Conservation (phyloP, 2,797 vertebrate species). For the Zenarchopterus dispar region DNA sequence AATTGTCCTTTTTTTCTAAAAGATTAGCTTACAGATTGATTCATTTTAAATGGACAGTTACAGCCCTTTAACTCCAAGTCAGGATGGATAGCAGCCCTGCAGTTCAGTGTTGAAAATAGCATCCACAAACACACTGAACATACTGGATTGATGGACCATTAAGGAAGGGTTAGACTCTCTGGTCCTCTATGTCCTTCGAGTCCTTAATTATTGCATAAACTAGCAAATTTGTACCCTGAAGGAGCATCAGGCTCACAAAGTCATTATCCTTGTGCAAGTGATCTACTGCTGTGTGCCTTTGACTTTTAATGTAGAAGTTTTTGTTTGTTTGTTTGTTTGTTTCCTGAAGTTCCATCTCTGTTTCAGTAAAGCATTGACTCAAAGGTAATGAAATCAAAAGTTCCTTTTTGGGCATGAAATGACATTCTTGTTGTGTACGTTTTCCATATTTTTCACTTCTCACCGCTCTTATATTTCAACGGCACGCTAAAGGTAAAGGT, state of each 20-base stretch:
- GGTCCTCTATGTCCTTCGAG: conserved; percentile 43
- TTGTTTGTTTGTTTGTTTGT: conserved; percentile 36
- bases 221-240: conserved; percentile 35
- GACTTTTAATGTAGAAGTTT: conserved; percentile 30
- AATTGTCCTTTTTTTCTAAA: neutral
- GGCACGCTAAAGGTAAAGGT: neutral
- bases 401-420: conserved; percentile 22
- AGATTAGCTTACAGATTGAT: conserved; percentile 7
- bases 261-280: conserved; percentile 37
- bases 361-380: conserved; percentile 23
- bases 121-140: conserved; percentile 10
- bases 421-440: neutral
- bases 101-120: conserved; percentile 25
- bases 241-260: conserved; percentile 20
- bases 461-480: conserved; percentile 14
- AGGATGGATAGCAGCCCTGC: conserved; percentile 2
- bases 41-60: conserved; percentile 31
- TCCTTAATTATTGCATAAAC: conserved; percentile 51
- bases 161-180: conserved; percentile 28
- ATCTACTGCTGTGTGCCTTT: conserved; percentile 26
- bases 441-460: conserved; percentile 28
- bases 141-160: conserved; percentile 27
- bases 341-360: conserved; percentile 24
- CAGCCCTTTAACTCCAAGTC: conserved; percentile 39
- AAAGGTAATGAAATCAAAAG: conserved; percentile 27